Base-by-base conservation (phyloP, 2,113 vertebrate genomes). In the Pao palembangensis region DNA sequence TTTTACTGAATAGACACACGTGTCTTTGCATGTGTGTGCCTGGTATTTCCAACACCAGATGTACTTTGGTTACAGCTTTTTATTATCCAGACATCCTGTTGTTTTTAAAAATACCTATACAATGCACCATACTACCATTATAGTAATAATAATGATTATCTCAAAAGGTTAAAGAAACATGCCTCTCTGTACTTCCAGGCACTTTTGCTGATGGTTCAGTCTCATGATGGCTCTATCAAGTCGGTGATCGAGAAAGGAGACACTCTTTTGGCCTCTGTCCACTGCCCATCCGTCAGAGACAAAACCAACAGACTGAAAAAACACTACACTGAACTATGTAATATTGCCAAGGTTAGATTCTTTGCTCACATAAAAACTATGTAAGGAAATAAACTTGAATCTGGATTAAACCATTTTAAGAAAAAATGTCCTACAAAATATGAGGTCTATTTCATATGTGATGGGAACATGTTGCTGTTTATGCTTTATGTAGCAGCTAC, bases 241-340 rank as follows among this genome's bases (percentile, higher is more conserved):
- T 94, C 94, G 0, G 92, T 99, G 65, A 73, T 83, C 61, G 97
- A 99, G 89, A 99, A 95, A 67, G 95, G 95, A 1, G 90, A 94
- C 5, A 84, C 90, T 10, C 90, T 99, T 61, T 82, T 94, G 81
- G 89, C 92, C 19, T 81, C 93, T 17, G 87, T 96, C 42, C 91
- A 92, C 64, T 94, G 95, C 43, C 73, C 75, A 10, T 83, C 90
- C 41, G 79, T 96, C 63, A 90, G 89, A 71, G 92, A 91, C 61
- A 94, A 92, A 78, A 88, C 96, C 67, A 88, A 88, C 48, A 89
- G 88, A 42, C 88, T 99, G 58, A 92, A 92, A 41, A 87, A 84
- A 3, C 92, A 93, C 78, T 98, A 94, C 77, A 80, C 89, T 75
- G 90, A 93, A 2, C 91, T 98, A 43, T 93, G 93, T 78, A 79